Evolutionary conservation across 2,888 invertebrate species (phyloP), one percentile per base, ranked within the genome.

Genomic region (Suillia variegata): DNA sequence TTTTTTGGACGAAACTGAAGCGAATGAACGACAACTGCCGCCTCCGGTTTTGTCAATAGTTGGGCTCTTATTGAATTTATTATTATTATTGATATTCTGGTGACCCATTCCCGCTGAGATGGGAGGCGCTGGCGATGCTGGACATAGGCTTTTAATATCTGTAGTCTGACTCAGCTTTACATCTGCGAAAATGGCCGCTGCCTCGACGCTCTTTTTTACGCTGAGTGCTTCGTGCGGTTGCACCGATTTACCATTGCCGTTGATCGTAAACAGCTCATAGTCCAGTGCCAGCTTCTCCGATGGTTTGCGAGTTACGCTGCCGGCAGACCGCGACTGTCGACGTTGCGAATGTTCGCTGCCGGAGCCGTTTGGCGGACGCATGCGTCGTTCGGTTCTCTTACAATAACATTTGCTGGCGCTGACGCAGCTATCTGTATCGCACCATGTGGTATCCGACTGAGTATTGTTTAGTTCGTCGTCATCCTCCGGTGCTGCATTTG

Each of bases 331-430:
- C 20, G 45, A 79, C 56, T 65, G 61, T 2, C 67, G 68, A 34
- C 64, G 69, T 60, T 83, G 83, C 4, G 80, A 79, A 12, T 56
- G 58, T 38, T 61, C 55, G 66, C 67, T 51, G 15, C 21, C 34
- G 13, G 54, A 51, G 45, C 42, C 38, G 8, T 5, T 54, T 49
- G 62, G 49, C 26, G 63, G 48, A 1, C 63, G 62, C 24, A 67
- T 65, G 2, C 67, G 67, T 2, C 67, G 64, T 56, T 72, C 71
- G 6, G 63, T 61, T 3, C 73, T 70, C 48, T 78, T 87, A 76
- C 94, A 94, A 75, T 94, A 94, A 76, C 94, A 94, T 79, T 94
- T 94, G 78, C 93, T 93, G 70, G 90, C 90, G 66, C 92, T 93
- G 0, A 91, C 87, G 75, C 94, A 95, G 72, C 92, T 93, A 77